These are phyloP conservation scores for Phainopepla nitens DNA, from an alignment of 2,113 vertebrate species.

Conservation along the genomic window DNA sequence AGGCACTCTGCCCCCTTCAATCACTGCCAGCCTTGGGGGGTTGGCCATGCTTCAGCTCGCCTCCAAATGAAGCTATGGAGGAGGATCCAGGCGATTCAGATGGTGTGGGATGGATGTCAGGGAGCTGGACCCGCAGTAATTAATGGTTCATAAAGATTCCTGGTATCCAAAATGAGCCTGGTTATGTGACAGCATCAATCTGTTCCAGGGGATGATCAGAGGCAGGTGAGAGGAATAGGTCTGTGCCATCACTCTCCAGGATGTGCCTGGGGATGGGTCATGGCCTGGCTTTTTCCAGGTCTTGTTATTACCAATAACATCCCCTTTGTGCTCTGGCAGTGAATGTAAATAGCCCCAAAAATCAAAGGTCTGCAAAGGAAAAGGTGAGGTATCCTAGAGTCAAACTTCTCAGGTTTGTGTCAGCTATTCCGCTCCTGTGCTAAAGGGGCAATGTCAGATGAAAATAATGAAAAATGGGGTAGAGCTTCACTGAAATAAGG, in stretches of 20 bases:
- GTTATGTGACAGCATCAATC: background rate
- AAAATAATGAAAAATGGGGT: background rate
- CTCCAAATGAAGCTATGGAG: background rate
- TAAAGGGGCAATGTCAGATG: background rate
- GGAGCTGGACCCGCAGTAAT: background rate
- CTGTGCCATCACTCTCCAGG: background rate
- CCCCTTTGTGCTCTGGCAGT: background rate
- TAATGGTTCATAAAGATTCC: background rate
- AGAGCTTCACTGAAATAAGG: background rate
- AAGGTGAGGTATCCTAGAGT: background rate
- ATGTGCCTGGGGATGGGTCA: background rate
- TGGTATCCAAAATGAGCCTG: background rate
- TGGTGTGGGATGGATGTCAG: background rate
- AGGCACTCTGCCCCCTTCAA: background rate
- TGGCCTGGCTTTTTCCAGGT: background rate
- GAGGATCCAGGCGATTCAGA: background rate
- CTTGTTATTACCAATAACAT: background rate
- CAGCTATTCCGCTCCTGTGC: background rate
- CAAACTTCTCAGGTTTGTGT: background rate
- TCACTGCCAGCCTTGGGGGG: background rate
- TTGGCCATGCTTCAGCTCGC: background rate
- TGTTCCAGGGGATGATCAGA: background rate
- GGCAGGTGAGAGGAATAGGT: background rate
- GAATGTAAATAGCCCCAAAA: background rate
- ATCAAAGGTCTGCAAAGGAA: background rate